Evolutionary conservation across 2,797 vertebrate genomes (phyloP), one percentile per base, ranked within the genome.

Genomic region (Acipenser ruthenus): DNA sequence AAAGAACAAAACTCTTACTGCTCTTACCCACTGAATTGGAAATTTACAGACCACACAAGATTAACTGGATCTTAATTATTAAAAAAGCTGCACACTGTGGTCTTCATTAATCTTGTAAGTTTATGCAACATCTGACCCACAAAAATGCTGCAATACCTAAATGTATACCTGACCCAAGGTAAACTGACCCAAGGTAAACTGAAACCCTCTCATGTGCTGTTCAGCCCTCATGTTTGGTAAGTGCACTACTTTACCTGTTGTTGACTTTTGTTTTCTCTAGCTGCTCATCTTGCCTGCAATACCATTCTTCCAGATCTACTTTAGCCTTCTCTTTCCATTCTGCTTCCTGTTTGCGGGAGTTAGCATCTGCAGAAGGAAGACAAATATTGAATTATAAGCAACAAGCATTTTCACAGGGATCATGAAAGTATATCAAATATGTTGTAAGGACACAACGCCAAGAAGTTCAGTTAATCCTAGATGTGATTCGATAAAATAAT

Each of bases 311-410:
- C 75, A 99, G 80, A 71, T 99, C 96, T 75, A 93, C 88, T 84
- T 94, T 86, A 50, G 96, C 96, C 65, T 97, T 99, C 61, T 95
- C 93, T 80, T 97, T 97, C 96, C 96, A 99, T 77, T 98, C 95
- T 0, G 84, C 83, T 84, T 99, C 96, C 80, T 97, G 94, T 70
- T 90, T 90, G 74, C 88, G 83, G 55, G 96, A 99, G 80, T 97
- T 98, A 1, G 88, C 92, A 81, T 98, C 96, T 99, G 72, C 67
- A 71, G 56, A 68, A 61, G 72, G 75, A 6, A 71, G 64, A 7
- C 60, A 58, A 12, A 66, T 62, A n/a, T 5, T 49, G 13, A 15
- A 15, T 1, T 11, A 64, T 10, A 12, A 60, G 10, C 4, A 53
- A 18, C 10, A 49, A 4, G 23, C 4, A 12, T 8, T 60, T 23